A percentile compares a stretch with the other conserved stretches of the same genome.
Conservation (phyloP, 2,888 invertebrate genomes). For the Caenorhabditis sulstoni region DNA sequence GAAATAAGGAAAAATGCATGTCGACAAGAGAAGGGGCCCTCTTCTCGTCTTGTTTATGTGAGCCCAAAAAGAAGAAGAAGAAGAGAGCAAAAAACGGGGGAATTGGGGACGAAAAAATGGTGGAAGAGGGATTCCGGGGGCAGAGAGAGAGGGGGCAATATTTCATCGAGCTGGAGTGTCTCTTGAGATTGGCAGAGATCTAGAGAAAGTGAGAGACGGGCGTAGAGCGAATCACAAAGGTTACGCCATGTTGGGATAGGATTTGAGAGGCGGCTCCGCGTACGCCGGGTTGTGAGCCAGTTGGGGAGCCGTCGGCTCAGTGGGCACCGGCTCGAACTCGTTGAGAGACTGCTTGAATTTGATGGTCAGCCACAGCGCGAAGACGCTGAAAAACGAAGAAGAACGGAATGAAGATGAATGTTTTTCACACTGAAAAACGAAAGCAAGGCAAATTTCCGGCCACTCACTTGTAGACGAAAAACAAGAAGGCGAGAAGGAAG, state of each 20-base stretch:
- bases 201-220: conserved; percentile 10
- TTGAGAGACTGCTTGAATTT: conserved; percentile 67
- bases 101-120: conserved; percentile 22
- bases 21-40: neutral
- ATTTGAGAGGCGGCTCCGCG: conserved; percentile 56
- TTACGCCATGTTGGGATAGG: conserved; percentile 52
- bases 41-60: conserved; percentile 22
- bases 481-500: conserved; percentile 50
- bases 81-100: conserved; percentile 3
- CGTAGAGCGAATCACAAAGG: neutral
- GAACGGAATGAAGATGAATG: too few relatives aligned
- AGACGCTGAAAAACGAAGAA: conserved; percentile 47
- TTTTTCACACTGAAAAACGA: too few relatives aligned
- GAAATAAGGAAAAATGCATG: conserved; percentile 13
- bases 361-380: conserved; percentile 62
- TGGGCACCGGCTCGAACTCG: conserved; percentile 62
- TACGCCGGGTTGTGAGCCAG: conserved; percentile 67
- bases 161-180: conserved; percentile 22
- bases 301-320: conserved; percentile 64
- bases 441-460: conserved; percentile 12
- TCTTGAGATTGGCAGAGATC: conserved; percentile 36
- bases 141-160: neutral
- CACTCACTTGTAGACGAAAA: conserved; percentile 60
- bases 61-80: conserved; percentile 1
- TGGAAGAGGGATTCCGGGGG: conserved; percentile 1